Evolutionary conservation across 1,140 invertebrate genomes (phyloP).

Genomic region (Mactra quadrangularis): DNA sequence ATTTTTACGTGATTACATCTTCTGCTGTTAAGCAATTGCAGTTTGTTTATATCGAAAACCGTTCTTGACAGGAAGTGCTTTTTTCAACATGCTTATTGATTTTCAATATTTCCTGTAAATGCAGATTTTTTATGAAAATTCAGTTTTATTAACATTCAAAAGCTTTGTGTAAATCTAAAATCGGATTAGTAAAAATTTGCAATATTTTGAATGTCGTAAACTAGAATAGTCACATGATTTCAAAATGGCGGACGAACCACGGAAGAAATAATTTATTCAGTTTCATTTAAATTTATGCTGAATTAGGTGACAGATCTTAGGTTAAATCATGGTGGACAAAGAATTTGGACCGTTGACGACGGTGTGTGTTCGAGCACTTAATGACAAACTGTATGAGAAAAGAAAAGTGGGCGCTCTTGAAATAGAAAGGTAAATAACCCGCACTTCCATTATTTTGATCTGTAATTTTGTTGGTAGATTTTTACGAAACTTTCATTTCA

Average conservation of each 20-base stretch:
- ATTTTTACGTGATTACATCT: too few species aligned
- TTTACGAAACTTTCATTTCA: too few species aligned
- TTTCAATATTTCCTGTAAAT: too few species aligned
- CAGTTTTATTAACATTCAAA: too few species aligned
- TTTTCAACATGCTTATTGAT: too few species aligned
- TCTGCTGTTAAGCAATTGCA: not conserved
- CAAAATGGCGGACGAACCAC: constrained; percentile 8
- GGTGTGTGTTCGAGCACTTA: constrained; percentile 90
- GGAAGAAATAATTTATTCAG: constrained; percentile 18
- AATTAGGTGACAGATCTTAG: not conserved
- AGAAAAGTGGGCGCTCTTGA: constrained; percentile 97
- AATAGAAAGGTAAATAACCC: constrained; percentile 99
- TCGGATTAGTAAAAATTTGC: too few species aligned
- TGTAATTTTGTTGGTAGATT: too few species aligned
- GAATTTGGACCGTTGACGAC: constrained; percentile 95
- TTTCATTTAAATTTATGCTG: too few species aligned
- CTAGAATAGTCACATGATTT: constrained; percentile 35
- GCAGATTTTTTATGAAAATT: too few species aligned
- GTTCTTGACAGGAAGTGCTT: constrained; percentile 32
- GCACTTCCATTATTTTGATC: too few species aligned
- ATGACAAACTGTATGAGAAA: constrained; percentile 99
- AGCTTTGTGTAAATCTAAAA: too few species aligned
- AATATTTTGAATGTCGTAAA: too few species aligned
- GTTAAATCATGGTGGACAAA: constrained; percentile 88
- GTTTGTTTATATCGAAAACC: constrained; percentile 34